Evolutionary conservation across 2,888 invertebrate species (phyloP), one percentile per base, ranked within the genome.

Genomic region (Apamea sordens): DNA sequence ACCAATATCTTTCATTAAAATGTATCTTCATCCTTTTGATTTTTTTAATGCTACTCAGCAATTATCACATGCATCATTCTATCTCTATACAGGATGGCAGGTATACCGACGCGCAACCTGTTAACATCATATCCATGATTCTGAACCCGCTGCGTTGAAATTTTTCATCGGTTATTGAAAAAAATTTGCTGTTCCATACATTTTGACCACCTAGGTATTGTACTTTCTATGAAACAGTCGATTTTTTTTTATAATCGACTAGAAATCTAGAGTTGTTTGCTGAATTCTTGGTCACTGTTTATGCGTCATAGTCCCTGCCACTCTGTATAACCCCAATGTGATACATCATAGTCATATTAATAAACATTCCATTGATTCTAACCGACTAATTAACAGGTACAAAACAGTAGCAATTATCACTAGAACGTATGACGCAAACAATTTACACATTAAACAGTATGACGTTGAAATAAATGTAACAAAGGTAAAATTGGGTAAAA

Each of bases 401-500:
- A 76, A 81, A 84, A 85, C 73, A 77, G 64, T 61, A 76, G 70
- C 81, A 87, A 89, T 89, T 85, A 88, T 73, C 65, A 72, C 67
- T 74, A 63, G 77, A 88, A 89, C 83, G 79, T 83, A 78, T 78
- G 85, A 69, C 84, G 69, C 28, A 84, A 87, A 84, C 82, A 85
- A 87, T 86, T 86, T 84, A 84, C 81, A 83, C 77, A 77, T 80
- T 82, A 83, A 83, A 86, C 56, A 83, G 82, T 81, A 86, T 87
- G 82, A 89, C 83, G 84, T 81, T 86, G 83, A 86, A 83, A 82
- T 81, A 88, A 86, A 87, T 83, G 86, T 82, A 79, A 76, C 77
- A 88, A 90, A 91, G 86, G 89, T 92, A 84, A 91, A 90, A 91
- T 92, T 91, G 89, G 85, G 87, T 88, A 79, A 91, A 91, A 92